Evolutionary conservation across 2,113 vertebrate genomes (phyloP).

Genomic region (Tinamus guttatus): DNA sequence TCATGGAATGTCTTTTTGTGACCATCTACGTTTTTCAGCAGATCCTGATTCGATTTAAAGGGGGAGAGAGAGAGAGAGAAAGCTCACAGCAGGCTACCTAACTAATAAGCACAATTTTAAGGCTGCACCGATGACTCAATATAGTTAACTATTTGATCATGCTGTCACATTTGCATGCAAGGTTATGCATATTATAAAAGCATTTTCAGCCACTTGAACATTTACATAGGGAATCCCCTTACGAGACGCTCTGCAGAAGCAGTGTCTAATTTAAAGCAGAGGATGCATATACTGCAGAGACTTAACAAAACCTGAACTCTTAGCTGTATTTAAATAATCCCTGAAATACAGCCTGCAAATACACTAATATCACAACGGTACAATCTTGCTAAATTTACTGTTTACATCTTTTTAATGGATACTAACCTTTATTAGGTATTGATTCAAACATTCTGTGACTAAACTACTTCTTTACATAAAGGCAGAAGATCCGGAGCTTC

Average conservation of each 20-base stretch:
- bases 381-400: conserved; percentile 10
- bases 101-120: conserved; percentile 73
- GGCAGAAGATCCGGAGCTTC: conserved; percentile 24
- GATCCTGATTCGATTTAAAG: conserved; percentile 83
- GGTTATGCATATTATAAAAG: not conserved
- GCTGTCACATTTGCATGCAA: conserved; percentile 55
- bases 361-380: not conserved
- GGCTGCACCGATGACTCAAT: conserved; percentile 77
- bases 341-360: not conserved
- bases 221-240: not conserved
- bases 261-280: conserved; percentile 55
- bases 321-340: not conserved
- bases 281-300: conserved; percentile 30
- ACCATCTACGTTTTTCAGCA: conserved; percentile 90
- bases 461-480: not conserved
- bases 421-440: conserved; percentile 42
- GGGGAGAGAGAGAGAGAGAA: not conserved
- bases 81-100: conserved; percentile 70
- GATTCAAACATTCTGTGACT: conserved; percentile 23
- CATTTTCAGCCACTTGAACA: conserved; percentile 6
- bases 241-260: conserved; percentile 16
- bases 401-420: not conserved
- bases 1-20: conserved; percentile 94
- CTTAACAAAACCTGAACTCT: conserved; percentile 59
- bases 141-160: conserved; percentile 68